These are phyloP conservation scores for Perdita meconis DNA, from an alignment of 2,888 invertebrate genomes.

Conservation along the genomic window DNA sequence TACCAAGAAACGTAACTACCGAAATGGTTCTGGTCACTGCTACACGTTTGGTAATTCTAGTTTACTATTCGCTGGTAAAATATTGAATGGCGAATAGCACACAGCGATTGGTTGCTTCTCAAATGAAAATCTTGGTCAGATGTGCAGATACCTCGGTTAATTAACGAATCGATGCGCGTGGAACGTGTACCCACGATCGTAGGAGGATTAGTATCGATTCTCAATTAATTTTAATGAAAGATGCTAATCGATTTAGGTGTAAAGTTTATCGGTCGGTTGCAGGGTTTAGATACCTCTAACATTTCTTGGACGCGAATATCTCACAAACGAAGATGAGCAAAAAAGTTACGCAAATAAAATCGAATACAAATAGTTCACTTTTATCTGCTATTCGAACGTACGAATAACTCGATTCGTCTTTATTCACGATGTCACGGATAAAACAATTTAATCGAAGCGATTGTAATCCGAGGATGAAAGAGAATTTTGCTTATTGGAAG, in stretches of 20 bases:
- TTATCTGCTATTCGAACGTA: no score
- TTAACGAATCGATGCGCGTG: slow-evolving; percentile 22
- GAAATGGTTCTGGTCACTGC: neutral
- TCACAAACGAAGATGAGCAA: no score
- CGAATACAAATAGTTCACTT: no score
- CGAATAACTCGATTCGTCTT: no score
- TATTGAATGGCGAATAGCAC: slow-evolving; percentile 1
- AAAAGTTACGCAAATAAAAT: no score
- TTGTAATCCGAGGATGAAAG: no score
- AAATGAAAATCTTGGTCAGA: slow-evolving; percentile 45
- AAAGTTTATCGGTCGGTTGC: slow-evolving; percentile 36
- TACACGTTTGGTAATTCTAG: neutral
- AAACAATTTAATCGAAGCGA: no score
- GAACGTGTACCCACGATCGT: slow-evolving; percentile 11
- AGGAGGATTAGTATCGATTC: slow-evolving; percentile 53
- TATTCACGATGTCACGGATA: no score
- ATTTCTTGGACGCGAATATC: no score
- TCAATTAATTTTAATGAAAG: slow-evolving; percentile 52
- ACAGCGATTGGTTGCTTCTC: slow-evolving; percentile 2
- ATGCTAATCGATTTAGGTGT: slow-evolving; percentile 50
- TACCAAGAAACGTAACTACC: neutral
- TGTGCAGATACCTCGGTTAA: slow-evolving; percentile 43
- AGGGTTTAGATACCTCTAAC: slow-evolving; percentile 20
- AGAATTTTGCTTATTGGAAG: no score
- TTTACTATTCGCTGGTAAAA: neutral